A percentile compares a stretch with the other conserved stretches of the same genome.
These are phyloP conservation scores for Tetragonula carbonaria DNA, from an alignment of 2,888 invertebrate genomes.

Conservation along the genomic window DNA sequence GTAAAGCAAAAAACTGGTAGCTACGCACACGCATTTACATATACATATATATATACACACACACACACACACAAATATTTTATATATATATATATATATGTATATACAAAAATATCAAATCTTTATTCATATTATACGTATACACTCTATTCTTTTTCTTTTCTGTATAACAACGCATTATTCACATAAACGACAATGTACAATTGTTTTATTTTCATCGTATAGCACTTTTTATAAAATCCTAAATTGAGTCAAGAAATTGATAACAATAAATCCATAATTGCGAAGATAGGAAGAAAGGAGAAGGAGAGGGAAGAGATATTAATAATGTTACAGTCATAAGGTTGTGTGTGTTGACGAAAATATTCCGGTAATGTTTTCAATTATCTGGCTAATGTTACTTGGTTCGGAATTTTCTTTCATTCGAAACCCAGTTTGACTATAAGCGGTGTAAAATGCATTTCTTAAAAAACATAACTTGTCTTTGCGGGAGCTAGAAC, in stretches of 20 bases:
- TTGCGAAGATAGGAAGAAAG: slow-evolving; percentile 35
- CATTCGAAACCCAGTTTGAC: slow-evolving; percentile 85
- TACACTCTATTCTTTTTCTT: slow-evolving; percentile 54
- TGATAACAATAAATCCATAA: slow-evolving; percentile 70
- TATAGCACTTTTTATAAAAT: slow-evolving; percentile 70
- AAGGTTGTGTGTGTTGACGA: slow-evolving; percentile 82
- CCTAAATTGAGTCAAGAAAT: slow-evolving; percentile 72
- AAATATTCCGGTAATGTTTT: slow-evolving; percentile 84
- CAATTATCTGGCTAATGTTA: slow-evolving; percentile 85
- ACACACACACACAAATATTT: slow-evolving; percentile 80
- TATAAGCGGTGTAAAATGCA: slow-evolving; percentile 86
- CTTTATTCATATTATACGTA: slow-evolving; percentile 77
- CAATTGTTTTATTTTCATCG: slow-evolving; percentile 72
- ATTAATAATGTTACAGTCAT: slow-evolving; percentile 76
- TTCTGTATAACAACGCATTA: slow-evolving; percentile 71
- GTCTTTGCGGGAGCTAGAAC: slow-evolving; percentile 84
- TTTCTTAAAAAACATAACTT: slow-evolving; percentile 85
- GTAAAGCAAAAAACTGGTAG: slow-evolving; percentile 52
- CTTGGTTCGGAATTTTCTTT: slow-evolving; percentile 85
- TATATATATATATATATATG: slow-evolving; percentile 65
- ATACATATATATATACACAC: slow-evolving; percentile 73
- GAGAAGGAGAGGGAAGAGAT: slow-evolving; percentile 16
- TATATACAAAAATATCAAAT: slow-evolving; percentile 83
- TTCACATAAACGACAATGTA: slow-evolving; percentile 77
- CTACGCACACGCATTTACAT: slow-evolving; percentile 34